Conservation (phyloP, 2,113 vertebrate genomes). For the Chionomys nivalis region DNA sequence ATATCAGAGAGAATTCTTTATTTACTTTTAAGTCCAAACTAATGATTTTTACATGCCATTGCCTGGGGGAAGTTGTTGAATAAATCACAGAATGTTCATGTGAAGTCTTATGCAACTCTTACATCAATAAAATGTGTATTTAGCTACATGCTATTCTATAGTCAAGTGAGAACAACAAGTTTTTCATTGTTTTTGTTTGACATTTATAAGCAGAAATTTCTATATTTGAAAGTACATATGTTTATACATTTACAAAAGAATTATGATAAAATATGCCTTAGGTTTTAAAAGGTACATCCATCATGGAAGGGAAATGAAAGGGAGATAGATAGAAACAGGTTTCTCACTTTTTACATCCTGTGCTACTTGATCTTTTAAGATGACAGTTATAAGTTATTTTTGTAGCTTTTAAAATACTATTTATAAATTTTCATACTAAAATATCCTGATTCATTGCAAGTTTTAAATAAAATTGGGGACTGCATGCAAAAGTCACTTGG, state of each 20-base stretch:
- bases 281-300: not conserved
- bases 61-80: not conserved
- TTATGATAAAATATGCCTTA: not conserved
- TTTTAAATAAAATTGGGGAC: constrained; percentile 12
- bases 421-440: constrained; percentile 23
- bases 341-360: not conserved
- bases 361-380: not conserved
- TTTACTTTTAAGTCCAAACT: not conserved
- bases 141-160: not conserved
- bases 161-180: not conserved
- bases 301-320: not conserved
- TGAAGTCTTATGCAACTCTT: not conserved
- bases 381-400: not conserved
- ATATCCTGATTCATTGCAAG: not conserved
- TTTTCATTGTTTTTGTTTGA: constrained; percentile 6
- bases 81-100: constrained; percentile 1
- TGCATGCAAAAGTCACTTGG: not conserved
- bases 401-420: not conserved
- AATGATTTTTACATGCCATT: not conserved
- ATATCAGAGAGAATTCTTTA: constrained; percentile 1
- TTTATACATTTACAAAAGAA: not conserved
- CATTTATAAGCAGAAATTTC: constrained; percentile 5
- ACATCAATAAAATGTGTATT: constrained; percentile 13
- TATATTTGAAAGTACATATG: not conserved
- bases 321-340: not conserved